These are phyloP conservation scores for Macropis europaea DNA, from an alignment of 2,888 invertebrate genomes.

Conservation along the genomic window DNA sequence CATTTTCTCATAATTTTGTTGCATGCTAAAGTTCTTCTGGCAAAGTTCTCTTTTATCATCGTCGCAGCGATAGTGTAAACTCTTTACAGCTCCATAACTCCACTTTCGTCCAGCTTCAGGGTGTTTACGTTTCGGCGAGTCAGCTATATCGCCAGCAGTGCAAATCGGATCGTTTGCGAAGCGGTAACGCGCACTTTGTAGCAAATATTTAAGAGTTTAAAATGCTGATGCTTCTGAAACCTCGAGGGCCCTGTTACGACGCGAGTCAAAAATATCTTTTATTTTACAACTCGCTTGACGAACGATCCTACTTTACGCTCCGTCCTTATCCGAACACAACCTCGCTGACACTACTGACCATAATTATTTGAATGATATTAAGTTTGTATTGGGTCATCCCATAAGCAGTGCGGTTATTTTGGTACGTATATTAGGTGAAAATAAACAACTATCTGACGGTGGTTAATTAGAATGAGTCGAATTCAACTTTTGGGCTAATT, in stretches of 20 bases:
- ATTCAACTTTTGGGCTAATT: too few relatives aligned
- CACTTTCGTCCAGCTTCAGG: not conserved
- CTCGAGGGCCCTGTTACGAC: not conserved
- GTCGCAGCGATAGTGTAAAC: not conserved
- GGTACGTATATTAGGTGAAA: too few relatives aligned
- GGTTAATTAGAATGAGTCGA: too few relatives aligned
- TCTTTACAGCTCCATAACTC: not conserved
- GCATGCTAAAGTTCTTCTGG: not conserved
- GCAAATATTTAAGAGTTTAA: not conserved
- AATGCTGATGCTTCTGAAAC: not conserved
- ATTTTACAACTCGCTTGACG: conserved; percentile 4
- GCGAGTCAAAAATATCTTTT: conserved; percentile 5
- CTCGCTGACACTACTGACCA: too few relatives aligned
- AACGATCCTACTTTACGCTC: not conserved
- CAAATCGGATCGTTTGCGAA: not conserved
- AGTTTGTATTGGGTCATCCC: too few relatives aligned
- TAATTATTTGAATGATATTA: too few relatives aligned
- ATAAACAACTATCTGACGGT: too few relatives aligned
- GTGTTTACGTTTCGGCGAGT: not conserved
- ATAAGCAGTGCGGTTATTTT: too few relatives aligned
- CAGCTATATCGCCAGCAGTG: not conserved
- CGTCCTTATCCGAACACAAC: not conserved
- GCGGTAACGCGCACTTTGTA: not conserved
- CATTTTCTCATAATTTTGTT: too few relatives aligned
- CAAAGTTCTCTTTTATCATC: not conserved